Evolutionary conservation across 2,113 vertebrate genomes (phyloP).

Genomic region (Phrynosoma blainvillii): DNA sequence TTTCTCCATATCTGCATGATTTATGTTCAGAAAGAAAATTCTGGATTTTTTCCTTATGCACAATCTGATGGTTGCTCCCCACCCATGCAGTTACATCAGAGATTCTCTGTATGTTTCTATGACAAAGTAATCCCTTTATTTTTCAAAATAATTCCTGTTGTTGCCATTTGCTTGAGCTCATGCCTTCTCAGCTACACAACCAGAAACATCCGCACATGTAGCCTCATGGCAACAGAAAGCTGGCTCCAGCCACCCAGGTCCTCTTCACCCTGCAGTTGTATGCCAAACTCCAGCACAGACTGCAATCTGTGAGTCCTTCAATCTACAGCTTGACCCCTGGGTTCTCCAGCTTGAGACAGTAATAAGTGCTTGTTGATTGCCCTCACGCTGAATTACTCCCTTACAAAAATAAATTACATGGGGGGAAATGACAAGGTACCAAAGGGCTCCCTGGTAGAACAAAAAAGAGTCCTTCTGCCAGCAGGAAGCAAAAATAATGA

Average conservation of each 20-base stretch:
- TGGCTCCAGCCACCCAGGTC: background rate
- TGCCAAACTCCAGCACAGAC: background rate
- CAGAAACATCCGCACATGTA: background rate
- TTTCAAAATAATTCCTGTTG: background rate
- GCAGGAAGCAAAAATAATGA: slow-evolving; percentile 16
- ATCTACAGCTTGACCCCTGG: background rate
- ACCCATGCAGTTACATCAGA: too few species aligned
- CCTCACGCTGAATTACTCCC: background rate
- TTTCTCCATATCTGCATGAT: background rate
- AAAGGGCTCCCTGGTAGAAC: slow-evolving; percentile 10
- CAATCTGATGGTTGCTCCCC: background rate
- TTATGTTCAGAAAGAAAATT: background rate
- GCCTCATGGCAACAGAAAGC: background rate
- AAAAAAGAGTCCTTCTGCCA: slow-evolving; percentile 7
- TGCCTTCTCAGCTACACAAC: background rate
- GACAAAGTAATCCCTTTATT: background rate
- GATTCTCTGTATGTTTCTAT: background rate
- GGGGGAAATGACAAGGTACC: background rate
- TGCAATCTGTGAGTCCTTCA: background rate
- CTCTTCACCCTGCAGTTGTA: background rate
- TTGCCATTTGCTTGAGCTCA: background rate
- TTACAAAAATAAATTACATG: slow-evolving; percentile 5
- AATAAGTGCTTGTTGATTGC: slow-evolving; percentile 1
- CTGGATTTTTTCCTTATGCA: background rate
- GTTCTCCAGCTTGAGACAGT: background rate